Evolutionary conservation across 2,797 vertebrate genomes (phyloP), one percentile per base, ranked within the genome.

Genomic region (Orientallactaga sibirica): DNA sequence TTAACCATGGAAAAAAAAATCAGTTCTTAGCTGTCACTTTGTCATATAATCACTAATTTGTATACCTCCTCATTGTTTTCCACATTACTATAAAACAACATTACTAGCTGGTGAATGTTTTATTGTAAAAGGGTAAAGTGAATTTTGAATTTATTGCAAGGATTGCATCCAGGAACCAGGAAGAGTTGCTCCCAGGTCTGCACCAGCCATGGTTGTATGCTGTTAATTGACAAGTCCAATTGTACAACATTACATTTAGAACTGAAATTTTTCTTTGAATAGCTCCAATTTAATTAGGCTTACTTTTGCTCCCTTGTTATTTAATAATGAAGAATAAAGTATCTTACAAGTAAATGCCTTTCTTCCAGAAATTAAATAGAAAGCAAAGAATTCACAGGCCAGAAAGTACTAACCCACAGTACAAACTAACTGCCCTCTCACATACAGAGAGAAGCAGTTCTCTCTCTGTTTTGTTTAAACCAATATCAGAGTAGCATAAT

Each of bases 301-400:
- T 18, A 66, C 2, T 96, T 68, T 75, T 94, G 14, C 18, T 96
- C 73, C 43, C n/a, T 83, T 95, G 76, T 93, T 92, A 90, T 79
- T 94, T 96, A 43, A 96, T 96, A 97, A 96, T 97, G 71, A 94
- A 96, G 94, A 89, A 88, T 80, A 92, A 95, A 93, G 86, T 86
- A 93, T n/a, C 62, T 94, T 82, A 76, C 77, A 93, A 90, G 33
- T 48, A 95, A 95, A 92, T 95, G 71, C 29, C n/a, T 95, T 71
- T 86, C 66, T 93, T 95, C 12, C 25, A 92, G 93, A 95, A 93
- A 94, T 87, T 94, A 93, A 96, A 94, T 86, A 79, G 71, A 90
- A 73, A 95, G n/a, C 66, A 94, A 87, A 88, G 67, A 79, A 87
- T 80, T 92, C 77, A 94, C 22, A 95, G 86, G 33, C 68, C 86